These are phyloP conservation scores for Bombus cullumanus DNA, from an alignment of 1,140 invertebrate genomes.

Conservation along the genomic window DNA sequence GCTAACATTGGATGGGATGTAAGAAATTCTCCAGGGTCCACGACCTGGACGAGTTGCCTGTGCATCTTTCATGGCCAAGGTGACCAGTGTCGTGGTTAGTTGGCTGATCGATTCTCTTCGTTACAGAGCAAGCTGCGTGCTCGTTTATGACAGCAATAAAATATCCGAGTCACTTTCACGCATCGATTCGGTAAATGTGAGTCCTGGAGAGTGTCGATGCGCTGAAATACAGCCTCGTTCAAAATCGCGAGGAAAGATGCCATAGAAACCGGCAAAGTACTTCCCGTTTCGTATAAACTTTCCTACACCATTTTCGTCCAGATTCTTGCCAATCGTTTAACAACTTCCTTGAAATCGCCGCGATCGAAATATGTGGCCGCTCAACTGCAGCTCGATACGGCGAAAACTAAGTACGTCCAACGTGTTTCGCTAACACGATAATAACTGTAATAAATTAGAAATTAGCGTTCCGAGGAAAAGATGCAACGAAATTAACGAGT, in stretches of 20 bases:
- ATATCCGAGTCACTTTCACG: conserved; percentile 68
- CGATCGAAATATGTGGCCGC: background rate
- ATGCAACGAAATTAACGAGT: too few relatives aligned
- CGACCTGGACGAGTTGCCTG: conserved; percentile 21
- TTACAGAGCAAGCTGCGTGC: background rate
- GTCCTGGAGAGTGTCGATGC: conserved; percentile 16
- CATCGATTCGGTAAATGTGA: conserved; percentile 8
- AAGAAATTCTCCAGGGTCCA: conserved; percentile 38
- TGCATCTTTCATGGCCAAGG: conserved; percentile 59
- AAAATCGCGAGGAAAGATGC: conserved; percentile 10
- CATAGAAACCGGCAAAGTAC: conserved; percentile 7
- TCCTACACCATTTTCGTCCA: conserved; percentile 24
- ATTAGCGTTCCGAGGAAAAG: background rate
- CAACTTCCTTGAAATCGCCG: conserved; percentile 55
- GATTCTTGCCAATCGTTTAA: conserved; percentile 49
- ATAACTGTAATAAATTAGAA: conserved; percentile 16
- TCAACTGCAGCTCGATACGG: background rate
- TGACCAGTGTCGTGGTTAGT: conserved; percentile 43
- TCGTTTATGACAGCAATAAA: conserved; percentile 18
- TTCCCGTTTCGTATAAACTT: conserved; percentile 56
- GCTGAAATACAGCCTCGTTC: background rate
- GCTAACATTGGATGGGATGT: background rate
- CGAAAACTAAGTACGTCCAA: background rate
- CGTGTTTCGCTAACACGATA: background rate
- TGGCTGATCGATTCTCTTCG: conserved; percentile 26